phyloP scores from a whole-genome alignment of 2,888 invertebrate genomes.

The Lymantria monacha region DNA sequence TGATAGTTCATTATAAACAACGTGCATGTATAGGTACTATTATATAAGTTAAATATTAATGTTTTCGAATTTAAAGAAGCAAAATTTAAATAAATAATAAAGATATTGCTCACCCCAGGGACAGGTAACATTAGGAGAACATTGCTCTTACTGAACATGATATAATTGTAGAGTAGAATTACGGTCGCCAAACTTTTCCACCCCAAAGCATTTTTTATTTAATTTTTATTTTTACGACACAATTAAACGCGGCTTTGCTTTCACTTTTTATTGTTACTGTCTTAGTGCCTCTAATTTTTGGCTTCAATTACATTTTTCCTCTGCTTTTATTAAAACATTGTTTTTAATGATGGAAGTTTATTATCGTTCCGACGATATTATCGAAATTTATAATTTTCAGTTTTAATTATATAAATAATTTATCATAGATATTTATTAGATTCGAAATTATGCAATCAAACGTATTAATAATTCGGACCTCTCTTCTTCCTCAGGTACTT shows the following conservation, averaged over 20 bases:
- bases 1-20: not conserved
- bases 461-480: slow-evolving; percentile 68
- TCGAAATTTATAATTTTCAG: slow-evolving; percentile 23
- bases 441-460: slow-evolving; percentile 27
- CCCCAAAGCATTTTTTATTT: slow-evolving; percentile 78
- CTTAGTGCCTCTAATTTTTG: slow-evolving; percentile 79
- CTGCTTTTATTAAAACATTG: slow-evolving; percentile 73
- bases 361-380: slow-evolving; percentile 29
- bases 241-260: slow-evolving; percentile 81
- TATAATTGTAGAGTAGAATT: slow-evolving; percentile 73
- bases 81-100: slow-evolving; percentile 29
- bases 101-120: slow-evolving; percentile 48
- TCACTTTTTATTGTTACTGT: slow-evolving; percentile 80
- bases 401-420: slow-evolving; percentile 17
- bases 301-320: slow-evolving; percentile 73
- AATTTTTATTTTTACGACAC: slow-evolving; percentile 81
- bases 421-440: slow-evolving; percentile 15
- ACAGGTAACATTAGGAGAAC: slow-evolving; percentile 65
- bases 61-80: slow-evolving; percentile 5
- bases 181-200: slow-evolving; percentile 73
- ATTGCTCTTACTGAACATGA: slow-evolving; percentile 52
- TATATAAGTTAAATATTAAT: not conserved
- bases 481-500: slow-evolving; percentile 81
- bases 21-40: not conserved
- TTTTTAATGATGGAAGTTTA: slow-evolving; percentile 65